These are phyloP conservation scores for Zoroaster sp. DNA, from an alignment of 53 echinoderm and acorn worm species.

Conservation along the genomic window DNA sequence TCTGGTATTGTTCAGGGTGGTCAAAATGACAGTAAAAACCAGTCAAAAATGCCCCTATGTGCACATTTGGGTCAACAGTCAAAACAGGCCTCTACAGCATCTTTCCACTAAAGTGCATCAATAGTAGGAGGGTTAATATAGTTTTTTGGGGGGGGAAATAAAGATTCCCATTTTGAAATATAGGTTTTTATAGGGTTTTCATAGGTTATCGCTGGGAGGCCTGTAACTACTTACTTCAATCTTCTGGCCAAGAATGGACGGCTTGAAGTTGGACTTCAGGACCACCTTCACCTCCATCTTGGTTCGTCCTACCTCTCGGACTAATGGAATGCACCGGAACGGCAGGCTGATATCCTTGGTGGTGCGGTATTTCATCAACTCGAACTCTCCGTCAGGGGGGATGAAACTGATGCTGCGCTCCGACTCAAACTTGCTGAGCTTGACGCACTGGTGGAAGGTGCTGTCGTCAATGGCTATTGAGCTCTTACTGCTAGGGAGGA, in stretches of 20 bases:
- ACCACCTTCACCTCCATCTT: constrained; percentile 99
- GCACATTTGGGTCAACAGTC: no score
- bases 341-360: constrained; percentile 97
- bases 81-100: no score
- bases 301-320: constrained; percentile 88
- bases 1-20: no score
- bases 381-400: constrained; percentile 98
- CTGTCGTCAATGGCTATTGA: constrained; percentile 99
- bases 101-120: no score
- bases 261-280: constrained; percentile 97
- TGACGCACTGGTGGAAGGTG: constrained; percentile 99
- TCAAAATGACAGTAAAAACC: no score
- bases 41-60: no score
- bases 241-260: constrained; percentile 93
- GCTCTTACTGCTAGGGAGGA: constrained; percentile 79
- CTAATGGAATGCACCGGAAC: constrained; percentile 93
- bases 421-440: constrained; percentile 98
- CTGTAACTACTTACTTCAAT: constrained; percentile 88
- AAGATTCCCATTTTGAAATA: no score
- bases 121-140: no score
- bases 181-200: no score
- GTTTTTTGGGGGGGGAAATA: no score
- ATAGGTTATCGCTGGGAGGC: no score
- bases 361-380: constrained; percentile 98
- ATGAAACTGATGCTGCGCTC: constrained; percentile 99